Base-by-base conservation (phyloP, 1,140 invertebrate species). In the Anastrepha ludens region DNA sequence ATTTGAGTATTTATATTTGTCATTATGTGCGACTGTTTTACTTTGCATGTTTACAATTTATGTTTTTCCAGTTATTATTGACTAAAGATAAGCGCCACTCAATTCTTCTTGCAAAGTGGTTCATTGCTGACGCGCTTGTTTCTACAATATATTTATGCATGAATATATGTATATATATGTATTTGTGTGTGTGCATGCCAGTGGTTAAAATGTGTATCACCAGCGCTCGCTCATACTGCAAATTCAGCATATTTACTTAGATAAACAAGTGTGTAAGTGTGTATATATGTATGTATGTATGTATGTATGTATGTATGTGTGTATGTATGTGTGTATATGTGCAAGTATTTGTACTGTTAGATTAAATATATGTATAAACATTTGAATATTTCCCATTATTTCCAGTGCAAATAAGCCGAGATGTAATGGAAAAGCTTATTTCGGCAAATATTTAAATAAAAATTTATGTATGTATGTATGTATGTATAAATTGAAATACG, bases 1-100 rank as follows among this genome's bases (percentile, higher is more conserved):
- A 62, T 62, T 17, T 67, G 39, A n/a, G 15, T 74, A 58, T n/a
- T n/a, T 81, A 81, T 55, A 58, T 81, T 81, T 81, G 8, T 55
- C 74, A 29, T 55, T 29, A 55, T 81, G 44, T 44, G 67, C 67
- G 6, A 74, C 67, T 74, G 67, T 74, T 74, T 44, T 17, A 74
- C 41, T 81, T 78, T 78, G 74, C 74, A 78, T 55, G 55, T 78
- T 78, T 81, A 50, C 8, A 81, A 81, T 58, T 55, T 55, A 81
- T 81, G n/a, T 81, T 81, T 81, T 55, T 9, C 13, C 74, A 81
- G 50, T 81, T 81, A 50, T 81, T n/a, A 55, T 81, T 81, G 50
- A 20, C 74, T 55, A 55, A 20, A 81, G 74, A 55, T 81, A 81
- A 81, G 74, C 47, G 41, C 41, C 47, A 47, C 74, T 81, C 74